Evolutionary conservation across 2,888 invertebrate species (phyloP).

Genomic region (Stenurella melanura): DNA sequence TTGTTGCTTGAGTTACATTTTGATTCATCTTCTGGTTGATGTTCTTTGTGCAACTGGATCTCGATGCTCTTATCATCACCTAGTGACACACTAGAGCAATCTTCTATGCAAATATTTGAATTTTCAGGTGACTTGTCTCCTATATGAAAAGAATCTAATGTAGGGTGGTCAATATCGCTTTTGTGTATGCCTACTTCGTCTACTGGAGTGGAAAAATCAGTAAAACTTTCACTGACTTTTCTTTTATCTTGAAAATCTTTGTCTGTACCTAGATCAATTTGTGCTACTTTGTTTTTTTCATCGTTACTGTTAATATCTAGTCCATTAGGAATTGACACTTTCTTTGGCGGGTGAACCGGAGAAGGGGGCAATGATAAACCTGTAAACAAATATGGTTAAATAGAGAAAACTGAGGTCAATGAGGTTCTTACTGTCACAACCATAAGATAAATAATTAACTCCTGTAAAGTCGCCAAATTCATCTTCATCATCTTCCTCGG

Average conservation of each 20-base stretch:
- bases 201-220: constrained; percentile 15
- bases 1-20: background rate
- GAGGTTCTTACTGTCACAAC: constrained; percentile 66
- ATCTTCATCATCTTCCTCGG: constrained; percentile 74
- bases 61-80: background rate
- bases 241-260: constrained; percentile 67
- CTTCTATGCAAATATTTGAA: background rate
- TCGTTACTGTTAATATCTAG: constrained; percentile 59
- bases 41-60: background rate
- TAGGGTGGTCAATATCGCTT: background rate
- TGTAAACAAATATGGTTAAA: constrained; percentile 37
- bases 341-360: constrained; percentile 60
- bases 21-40: background rate
- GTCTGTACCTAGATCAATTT: constrained; percentile 44
- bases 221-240: constrained; percentile 54
- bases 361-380: constrained; percentile 56
- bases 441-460: constrained; percentile 67
- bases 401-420: background rate
- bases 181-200: constrained; percentile 6
- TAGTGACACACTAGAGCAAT: background rate
- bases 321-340: constrained; percentile 50
- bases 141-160: background rate
- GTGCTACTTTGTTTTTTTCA: constrained; percentile 44
- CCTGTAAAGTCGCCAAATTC: constrained; percentile 80
- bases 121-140: constrained; percentile 9